A percentile compares a stretch with the other conserved stretches of the same genome.
Evolutionary conservation across 2,113 vertebrate genomes (phyloP).

Genomic region (Daubentonia madagascariensis): DNA sequence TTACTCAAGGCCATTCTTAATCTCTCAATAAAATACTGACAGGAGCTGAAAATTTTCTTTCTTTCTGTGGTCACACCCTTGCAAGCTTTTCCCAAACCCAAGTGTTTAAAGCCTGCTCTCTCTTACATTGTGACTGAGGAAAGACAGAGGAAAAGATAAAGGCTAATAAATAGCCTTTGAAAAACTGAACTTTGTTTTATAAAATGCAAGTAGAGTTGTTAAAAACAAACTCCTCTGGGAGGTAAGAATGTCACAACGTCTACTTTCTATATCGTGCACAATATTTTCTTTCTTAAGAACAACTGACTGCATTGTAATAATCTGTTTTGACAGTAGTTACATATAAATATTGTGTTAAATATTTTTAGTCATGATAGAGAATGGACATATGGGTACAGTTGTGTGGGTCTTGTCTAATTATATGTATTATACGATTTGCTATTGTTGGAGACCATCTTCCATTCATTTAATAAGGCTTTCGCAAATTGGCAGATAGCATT

Average conservation of each 20-base stretch:
- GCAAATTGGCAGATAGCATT: conserved; percentile 95
- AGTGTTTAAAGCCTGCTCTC: neutral
- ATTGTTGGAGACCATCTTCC: conserved; percentile 94
- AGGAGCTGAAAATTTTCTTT: neutral
- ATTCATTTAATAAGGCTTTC: conserved; percentile 99
- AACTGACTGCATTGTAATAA: conserved; percentile 79
- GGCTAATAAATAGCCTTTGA: neutral
- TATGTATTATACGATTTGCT: conserved; percentile 92
- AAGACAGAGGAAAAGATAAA: neutral
- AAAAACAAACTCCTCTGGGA: conserved; percentile 66
- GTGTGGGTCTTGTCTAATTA: conserved; percentile 91
- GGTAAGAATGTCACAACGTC: conserved; percentile 59
- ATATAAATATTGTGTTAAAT: conserved; percentile 81
- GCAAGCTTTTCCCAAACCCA: neutral
- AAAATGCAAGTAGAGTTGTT: neutral
- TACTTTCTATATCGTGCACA: conserved; percentile 72
- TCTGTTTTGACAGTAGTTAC: conserved; percentile 83
- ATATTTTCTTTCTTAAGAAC: conserved; percentile 78
- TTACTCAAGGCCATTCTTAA: neutral
- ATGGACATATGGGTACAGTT: conserved; percentile 88
- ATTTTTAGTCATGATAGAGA: conserved; percentile 78
- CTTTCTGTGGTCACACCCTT: neutral
- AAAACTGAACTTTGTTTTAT: neutral
- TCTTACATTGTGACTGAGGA: neutral
- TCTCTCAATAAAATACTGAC: neutral